These are phyloP conservation scores for Catagonus wagneri DNA, from an alignment of 2,113 vertebrate genomes.

Conservation along the genomic window DNA sequence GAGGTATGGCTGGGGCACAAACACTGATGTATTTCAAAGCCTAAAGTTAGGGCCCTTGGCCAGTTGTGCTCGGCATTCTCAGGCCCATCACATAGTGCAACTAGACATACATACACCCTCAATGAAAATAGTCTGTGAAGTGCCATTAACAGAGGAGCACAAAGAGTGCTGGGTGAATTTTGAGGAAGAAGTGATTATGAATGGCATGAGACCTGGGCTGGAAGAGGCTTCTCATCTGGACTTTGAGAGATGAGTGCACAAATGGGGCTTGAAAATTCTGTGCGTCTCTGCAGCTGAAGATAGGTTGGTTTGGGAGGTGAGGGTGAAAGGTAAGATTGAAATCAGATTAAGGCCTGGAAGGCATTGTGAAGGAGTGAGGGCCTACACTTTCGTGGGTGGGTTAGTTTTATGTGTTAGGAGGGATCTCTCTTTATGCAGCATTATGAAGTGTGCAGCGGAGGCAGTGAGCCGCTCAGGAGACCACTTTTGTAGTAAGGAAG, in stretches of 20 bases:
- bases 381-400: background rate
- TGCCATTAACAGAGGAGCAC: background rate
- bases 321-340: background rate
- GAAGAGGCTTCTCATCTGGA: background rate
- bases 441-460: background rate
- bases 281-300: background rate
- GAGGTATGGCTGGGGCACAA: background rate
- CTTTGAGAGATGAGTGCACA: background rate
- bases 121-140: background rate
- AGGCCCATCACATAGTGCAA: background rate
- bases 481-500: background rate
- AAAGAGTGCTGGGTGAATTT: background rate
- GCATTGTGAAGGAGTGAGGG: background rate
- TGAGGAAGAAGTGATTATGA: background rate
- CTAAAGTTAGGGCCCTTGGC: background rate
- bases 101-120: background rate
- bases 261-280: background rate
- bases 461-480: background rate
- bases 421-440: background rate
- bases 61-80: background rate
- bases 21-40: background rate
- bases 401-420: background rate
- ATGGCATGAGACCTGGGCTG: background rate
- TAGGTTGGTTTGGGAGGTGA: background rate
- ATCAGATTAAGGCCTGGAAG: background rate